Conservation (phyloP, 2,888 invertebrate species). For the Pandemis cinnamomeana region DNA sequence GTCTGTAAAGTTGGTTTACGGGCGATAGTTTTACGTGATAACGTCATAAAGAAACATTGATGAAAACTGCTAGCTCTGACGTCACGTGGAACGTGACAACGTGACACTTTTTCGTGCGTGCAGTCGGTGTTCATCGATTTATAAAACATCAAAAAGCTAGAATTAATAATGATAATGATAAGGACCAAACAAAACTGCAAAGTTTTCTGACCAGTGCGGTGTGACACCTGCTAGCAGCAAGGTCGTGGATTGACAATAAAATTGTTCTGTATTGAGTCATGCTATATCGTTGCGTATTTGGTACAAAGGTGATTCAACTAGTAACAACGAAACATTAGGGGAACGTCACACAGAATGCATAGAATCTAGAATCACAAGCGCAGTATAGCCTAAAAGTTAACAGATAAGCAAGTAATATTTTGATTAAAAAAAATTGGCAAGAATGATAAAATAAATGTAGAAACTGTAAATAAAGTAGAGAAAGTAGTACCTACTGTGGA, state of each 20-base stretch:
- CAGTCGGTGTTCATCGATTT: too few relatives aligned
- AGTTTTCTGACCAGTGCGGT: constrained; percentile 21
- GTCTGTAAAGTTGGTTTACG: too few relatives aligned
- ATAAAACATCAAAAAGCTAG: neutral
- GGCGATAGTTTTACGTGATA: too few relatives aligned
- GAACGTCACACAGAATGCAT: constrained; percentile 1
- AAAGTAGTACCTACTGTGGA: too few relatives aligned
- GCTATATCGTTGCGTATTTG: constrained; percentile 59
- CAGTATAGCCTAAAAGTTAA: neutral
- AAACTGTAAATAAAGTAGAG: too few relatives aligned
- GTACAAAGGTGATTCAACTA: constrained; percentile 64
- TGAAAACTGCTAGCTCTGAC: too few relatives aligned
- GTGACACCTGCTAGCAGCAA: constrained; percentile 37
- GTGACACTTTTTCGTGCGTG: too few relatives aligned
- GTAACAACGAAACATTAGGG: constrained; percentile 1
- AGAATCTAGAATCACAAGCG: neutral
- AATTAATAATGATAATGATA: neutral
- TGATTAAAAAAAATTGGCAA: neutral
- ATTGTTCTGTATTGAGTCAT: constrained; percentile 62
- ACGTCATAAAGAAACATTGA: too few relatives aligned
- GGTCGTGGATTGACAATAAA: constrained; percentile 58
- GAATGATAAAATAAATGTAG: too few relatives aligned
- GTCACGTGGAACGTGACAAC: too few relatives aligned
- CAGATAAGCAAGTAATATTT: neutral
- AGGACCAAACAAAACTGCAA: neutral